Evolutionary conservation across 2,113 vertebrate species (phyloP).

Genomic region (Takifugu flavidus): DNA sequence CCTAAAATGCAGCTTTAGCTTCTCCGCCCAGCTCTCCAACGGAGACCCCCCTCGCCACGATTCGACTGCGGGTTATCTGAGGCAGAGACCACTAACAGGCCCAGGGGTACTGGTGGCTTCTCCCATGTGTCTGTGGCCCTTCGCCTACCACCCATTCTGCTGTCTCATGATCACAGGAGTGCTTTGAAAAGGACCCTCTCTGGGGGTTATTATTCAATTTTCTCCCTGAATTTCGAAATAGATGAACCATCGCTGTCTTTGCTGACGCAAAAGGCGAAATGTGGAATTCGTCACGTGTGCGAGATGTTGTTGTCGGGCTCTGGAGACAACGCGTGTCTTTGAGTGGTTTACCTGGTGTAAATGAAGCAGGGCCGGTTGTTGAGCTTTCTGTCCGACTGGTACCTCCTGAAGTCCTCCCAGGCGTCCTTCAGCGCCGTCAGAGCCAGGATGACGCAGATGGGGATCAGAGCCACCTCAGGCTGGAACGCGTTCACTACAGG

Average conservation of each 20-base stretch:
- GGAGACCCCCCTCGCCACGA: neutral
- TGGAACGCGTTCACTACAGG: conserved; percentile 87
- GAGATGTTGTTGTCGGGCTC: conserved; percentile 63
- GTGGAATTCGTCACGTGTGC: conserved; percentile 64
- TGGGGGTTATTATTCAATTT: conserved; percentile 28
- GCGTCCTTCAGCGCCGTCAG: conserved; percentile 88
- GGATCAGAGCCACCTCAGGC: conserved; percentile 83
- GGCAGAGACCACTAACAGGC: conserved; percentile 21
- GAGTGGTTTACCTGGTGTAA: conserved; percentile 83
- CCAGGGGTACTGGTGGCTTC: conserved; percentile 23
- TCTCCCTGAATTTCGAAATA: conserved; percentile 53
- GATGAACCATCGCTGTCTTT: conserved; percentile 52
- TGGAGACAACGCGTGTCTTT: conserved; percentile 39
- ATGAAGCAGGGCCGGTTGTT: conserved; percentile 83
- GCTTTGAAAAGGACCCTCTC: conserved; percentile 28
- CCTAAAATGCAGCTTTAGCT: conserved; percentile 16
- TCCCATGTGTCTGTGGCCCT: conserved; percentile 11
- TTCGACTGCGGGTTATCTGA: conserved; percentile 21
- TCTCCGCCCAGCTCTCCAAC: conserved; percentile 3
- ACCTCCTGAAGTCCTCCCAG: conserved; percentile 91
- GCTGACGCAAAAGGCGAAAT: conserved; percentile 63
- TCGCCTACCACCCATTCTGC: too few species aligned
- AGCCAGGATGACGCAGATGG: conserved; percentile 81
- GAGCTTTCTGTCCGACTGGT: conserved; percentile 82
- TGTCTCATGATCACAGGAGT: conserved; percentile 20